phyloP scores from a whole-genome alignment of 1,140 invertebrate genomes.

The Drosophila obscura region DNA sequence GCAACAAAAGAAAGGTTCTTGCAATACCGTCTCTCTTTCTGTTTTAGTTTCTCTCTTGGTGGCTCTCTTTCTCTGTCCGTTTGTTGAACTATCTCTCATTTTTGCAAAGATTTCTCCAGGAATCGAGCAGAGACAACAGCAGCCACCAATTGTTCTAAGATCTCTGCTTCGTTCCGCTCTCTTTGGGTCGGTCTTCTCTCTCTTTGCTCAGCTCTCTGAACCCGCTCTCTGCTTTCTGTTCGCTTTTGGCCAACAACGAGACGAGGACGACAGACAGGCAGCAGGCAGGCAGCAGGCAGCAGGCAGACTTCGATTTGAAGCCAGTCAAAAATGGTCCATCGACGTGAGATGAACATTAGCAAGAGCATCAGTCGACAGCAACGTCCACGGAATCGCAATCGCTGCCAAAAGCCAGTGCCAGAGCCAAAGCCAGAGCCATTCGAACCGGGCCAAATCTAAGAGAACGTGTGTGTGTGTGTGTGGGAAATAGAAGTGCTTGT shows the following conservation, averaged over 20 bases:
- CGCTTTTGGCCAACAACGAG: slow-evolving; percentile 8
- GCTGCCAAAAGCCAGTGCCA: slow-evolving; percentile 47
- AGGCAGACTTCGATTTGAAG: slow-evolving; percentile 64
- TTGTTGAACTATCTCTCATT: slow-evolving; percentile 2
- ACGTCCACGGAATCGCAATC: slow-evolving; percentile 32
- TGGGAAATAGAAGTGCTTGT: slow-evolving; percentile 29
- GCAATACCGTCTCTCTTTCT: slow-evolving; percentile 26
- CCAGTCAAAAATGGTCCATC: slow-evolving; percentile 81
- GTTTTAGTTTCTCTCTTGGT: not conserved
- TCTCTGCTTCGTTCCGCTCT: slow-evolving; percentile 28
- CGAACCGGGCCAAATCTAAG: slow-evolving; percentile 50
- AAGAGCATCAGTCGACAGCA: slow-evolving; percentile 41
- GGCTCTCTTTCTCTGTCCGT: slow-evolving; percentile 2
- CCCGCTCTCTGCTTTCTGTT: no score
- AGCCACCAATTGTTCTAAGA: slow-evolving; percentile 45
- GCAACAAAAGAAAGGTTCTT: slow-evolving; percentile 52
- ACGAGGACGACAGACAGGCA: slow-evolving; percentile 25
- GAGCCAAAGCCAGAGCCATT: slow-evolving; percentile 41
- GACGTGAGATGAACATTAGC: slow-evolving; percentile 76
- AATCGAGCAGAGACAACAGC: slow-evolving; percentile 25
- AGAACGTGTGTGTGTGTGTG: slow-evolving; percentile 56
- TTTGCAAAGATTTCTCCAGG: slow-evolving; percentile 45
- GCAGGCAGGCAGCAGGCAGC: slow-evolving; percentile 15
- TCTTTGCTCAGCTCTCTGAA: no score
- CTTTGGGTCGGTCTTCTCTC: no score